These are phyloP conservation scores for Chinchilla lanigera DNA, from an alignment of 2,113 vertebrate species.

Conservation along the genomic window DNA sequence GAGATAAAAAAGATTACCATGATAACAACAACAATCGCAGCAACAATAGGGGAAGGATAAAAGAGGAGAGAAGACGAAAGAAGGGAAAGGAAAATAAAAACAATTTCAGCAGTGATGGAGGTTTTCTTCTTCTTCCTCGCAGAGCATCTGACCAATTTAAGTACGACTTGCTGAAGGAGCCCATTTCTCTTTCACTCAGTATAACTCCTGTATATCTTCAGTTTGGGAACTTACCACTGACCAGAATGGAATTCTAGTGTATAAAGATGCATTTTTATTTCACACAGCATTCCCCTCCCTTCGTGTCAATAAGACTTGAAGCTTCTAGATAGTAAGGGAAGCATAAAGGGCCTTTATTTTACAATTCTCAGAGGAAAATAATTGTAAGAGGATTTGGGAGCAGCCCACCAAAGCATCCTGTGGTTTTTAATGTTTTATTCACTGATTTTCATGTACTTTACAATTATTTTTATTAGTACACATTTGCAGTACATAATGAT, in stretches of 20 bases:
- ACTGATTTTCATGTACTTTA: not conserved
- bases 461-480: not conserved
- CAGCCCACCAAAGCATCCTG: not conserved
- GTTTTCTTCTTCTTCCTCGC: not conserved
- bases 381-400: not conserved
- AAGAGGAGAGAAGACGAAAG: no score
- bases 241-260: not conserved
- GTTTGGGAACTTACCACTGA: not conserved
- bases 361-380: not conserved
- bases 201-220: not conserved
- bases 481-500: not conserved
- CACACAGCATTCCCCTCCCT: not conserved
- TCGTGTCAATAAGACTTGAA: not conserved
- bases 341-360: not conserved
- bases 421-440: not conserved
- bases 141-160: not conserved
- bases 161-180: not conserved
- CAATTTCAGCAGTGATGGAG: not conserved
- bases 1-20: not conserved
- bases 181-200: not conserved
- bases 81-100: not conserved
- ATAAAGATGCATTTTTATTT: not conserved
- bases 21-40: not conserved
- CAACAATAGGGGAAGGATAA: not conserved
- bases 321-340: rapidly evolving